A percentile compares a stretch with the other conserved stretches of the same genome.
Conservation (phyloP, 2,888 invertebrate species). For the Epinotia brunnichana region DNA sequence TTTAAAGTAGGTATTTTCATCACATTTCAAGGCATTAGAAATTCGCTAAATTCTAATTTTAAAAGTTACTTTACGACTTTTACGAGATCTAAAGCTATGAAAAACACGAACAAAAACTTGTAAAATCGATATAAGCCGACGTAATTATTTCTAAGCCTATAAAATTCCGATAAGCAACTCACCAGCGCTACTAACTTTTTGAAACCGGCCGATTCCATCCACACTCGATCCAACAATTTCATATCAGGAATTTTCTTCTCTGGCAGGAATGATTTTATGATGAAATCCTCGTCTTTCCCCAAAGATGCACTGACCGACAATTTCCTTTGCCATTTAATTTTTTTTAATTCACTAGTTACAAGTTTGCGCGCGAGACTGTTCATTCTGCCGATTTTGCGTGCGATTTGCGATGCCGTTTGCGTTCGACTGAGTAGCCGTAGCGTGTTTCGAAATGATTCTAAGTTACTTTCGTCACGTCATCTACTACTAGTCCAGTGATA, state of each 20-base stretch:
- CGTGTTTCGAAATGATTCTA: background rate
- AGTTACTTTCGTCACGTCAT: background rate
- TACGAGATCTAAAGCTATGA: no score
- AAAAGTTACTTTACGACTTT: no score
- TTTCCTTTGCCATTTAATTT: constrained; percentile 66
- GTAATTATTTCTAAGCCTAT: background rate
- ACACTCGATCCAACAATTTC: constrained; percentile 69
- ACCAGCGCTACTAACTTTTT: constrained; percentile 72
- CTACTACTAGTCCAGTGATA: background rate
- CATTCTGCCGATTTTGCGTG: constrained; percentile 64
- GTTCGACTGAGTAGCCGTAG: constrained; percentile 54
- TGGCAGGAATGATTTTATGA: constrained; percentile 66
- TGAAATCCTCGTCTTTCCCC: constrained; percentile 62
- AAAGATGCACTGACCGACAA: constrained; percentile 60
- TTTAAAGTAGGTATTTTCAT: no score
- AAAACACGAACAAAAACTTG: no score
- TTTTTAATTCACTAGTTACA: constrained; percentile 67
- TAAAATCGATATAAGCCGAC: background rate
- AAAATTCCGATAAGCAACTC: constrained; percentile 54
- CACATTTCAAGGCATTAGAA: no score
- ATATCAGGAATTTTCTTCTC: constrained; percentile 67
- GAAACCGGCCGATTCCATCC: constrained; percentile 63
- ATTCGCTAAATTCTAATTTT: no score
- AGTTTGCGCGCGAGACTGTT: constrained; percentile 68
- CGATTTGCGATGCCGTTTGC: constrained; percentile 52